phyloP scores from a whole-genome alignment of 1,140 invertebrate genomes.

The Lysiphlebus fabarum region DNA sequence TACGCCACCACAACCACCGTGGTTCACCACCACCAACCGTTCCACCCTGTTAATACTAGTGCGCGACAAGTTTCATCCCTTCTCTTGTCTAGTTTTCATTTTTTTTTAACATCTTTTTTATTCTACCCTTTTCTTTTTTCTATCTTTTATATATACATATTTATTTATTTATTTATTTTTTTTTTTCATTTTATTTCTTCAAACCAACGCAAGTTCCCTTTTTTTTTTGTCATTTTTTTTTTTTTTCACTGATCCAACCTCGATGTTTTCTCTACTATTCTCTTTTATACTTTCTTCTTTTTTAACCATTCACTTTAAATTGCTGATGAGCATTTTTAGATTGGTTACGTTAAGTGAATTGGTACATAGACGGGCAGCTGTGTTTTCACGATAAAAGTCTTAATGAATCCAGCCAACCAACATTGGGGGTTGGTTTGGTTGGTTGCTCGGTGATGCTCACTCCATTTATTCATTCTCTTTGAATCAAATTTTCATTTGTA shows the following conservation, averaged over 20 bases:
- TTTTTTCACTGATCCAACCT: conserved; percentile 7
- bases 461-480: background rate
- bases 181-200: background rate
- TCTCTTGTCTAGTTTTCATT: background rate
- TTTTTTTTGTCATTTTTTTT: too few species aligned
- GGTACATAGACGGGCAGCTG: conserved; percentile 49
- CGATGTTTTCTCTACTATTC: conserved; percentile 10
- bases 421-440: background rate
- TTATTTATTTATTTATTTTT: background rate
- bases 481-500: conserved; percentile 8
- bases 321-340: conserved; percentile 57
- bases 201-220: background rate
- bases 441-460: conserved; percentile 4
- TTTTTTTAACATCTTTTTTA: background rate
- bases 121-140: background rate
- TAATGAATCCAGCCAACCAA: conserved; percentile 44
- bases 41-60: conserved; percentile 18
- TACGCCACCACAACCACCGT: conserved; percentile 16
- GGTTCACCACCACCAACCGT: conserved; percentile 22
- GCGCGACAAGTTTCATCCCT: conserved; percentile 10
- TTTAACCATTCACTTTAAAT: conserved; percentile 49
- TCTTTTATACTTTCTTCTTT: conserved; percentile 24
- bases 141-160: conserved; percentile 15
- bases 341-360: conserved; percentile 56
- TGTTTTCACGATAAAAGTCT: conserved; percentile 54